Conservation (phyloP, 1,140 invertebrate genomes). For the Pseudomyrmex concolor region DNA sequence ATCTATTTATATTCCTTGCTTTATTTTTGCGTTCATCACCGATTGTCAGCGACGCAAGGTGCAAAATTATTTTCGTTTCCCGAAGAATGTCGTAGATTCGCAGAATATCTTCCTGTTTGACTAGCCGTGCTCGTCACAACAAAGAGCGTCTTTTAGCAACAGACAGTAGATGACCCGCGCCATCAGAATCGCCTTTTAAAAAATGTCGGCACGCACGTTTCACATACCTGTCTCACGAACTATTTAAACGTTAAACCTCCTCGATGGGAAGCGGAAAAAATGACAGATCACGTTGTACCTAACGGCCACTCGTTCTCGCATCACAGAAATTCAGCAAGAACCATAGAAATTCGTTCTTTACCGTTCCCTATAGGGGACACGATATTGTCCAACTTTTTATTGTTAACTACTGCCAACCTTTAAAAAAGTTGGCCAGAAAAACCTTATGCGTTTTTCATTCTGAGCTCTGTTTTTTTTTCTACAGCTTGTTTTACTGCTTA, state of each 20-base stretch:
- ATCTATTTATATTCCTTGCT: background rate
- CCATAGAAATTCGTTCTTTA: background rate
- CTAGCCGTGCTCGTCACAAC: slow-evolving; percentile 23
- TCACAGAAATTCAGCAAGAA: background rate
- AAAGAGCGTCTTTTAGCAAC: slow-evolving; percentile 11
- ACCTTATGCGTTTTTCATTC: too few species aligned
- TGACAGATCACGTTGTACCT: slow-evolving; percentile 19
- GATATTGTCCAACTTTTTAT: slow-evolving; percentile 21
- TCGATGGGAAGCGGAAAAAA: slow-evolving; percentile 14
- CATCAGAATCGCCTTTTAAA: slow-evolving; percentile 25
- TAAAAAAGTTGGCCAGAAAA: too few species aligned
- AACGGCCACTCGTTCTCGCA: slow-evolving; percentile 42
- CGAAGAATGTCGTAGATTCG: slow-evolving; percentile 29
- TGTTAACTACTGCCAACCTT: too few species aligned
- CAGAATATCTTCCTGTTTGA: slow-evolving; percentile 40
- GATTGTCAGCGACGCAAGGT: slow-evolving; percentile 22
- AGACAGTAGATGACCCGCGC: slow-evolving; percentile 53
- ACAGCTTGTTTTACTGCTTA: too few species aligned
- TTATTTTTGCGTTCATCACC: background rate
- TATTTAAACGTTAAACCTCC: slow-evolving; percentile 43
- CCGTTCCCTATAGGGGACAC: background rate
- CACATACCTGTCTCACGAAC: slow-evolving; percentile 3
- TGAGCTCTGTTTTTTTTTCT: too few species aligned
- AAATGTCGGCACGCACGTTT: slow-evolving; percentile 32
- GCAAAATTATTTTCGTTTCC: slow-evolving; percentile 26